Percentiles rank a stretch among this genome's conserved stretches.
Evolutionary conservation across 2,113 vertebrate species (phyloP).

Genomic region (Malurus alboscapulatus): DNA sequence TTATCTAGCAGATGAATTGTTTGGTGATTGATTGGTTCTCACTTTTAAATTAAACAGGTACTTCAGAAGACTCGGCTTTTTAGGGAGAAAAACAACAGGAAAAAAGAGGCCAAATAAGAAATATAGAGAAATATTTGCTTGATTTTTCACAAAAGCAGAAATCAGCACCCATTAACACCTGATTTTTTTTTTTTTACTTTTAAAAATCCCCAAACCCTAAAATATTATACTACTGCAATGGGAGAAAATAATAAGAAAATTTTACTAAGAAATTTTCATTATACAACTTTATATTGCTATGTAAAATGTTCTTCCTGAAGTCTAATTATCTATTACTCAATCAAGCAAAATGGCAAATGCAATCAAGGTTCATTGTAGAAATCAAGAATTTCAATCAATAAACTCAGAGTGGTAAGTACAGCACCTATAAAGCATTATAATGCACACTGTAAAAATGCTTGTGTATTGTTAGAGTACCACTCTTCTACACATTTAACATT

Average conservation of each 20-base stretch:
- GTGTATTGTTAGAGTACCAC: not conserved
- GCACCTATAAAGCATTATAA: not conserved
- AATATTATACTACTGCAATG: not conserved
- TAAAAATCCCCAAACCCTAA: not conserved
- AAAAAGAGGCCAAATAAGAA: not conserved
- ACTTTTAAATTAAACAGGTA: not conserved
- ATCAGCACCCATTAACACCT: not conserved
- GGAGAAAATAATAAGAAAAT: not conserved
- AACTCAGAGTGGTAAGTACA: not conserved
- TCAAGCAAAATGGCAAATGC: not conserved
- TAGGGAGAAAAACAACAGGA: rapidly evolving
- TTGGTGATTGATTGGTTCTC: not conserved
- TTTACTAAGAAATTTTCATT: not conserved
- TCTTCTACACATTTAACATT: not conserved
- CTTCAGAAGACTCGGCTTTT: not conserved
- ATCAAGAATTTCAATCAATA: not conserved
- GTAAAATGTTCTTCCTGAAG: not conserved
- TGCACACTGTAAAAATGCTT: not conserved
- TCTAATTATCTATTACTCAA: not conserved
- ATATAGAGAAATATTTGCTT: not conserved
- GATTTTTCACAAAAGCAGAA: not conserved
- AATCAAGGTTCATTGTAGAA: not conserved
- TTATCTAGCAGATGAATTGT: not conserved
- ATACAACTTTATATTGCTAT: not conserved
- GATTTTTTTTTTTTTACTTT: not conserved